phyloP scores from a whole-genome alignment of 2,797 vertebrate species.

The Typhlichthys subterraneus region DNA sequence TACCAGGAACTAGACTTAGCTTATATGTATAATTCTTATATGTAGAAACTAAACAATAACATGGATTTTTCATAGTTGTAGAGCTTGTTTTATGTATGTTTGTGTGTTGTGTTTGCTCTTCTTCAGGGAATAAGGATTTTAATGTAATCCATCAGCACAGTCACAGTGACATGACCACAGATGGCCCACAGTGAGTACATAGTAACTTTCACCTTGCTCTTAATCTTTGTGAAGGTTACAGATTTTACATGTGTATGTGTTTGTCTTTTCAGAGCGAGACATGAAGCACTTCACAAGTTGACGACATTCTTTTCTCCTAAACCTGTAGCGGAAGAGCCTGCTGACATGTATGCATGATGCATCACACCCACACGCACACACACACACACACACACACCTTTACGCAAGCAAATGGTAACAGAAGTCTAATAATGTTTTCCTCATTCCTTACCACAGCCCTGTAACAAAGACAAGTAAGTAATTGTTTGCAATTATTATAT shows the following conservation, averaged over 20 bases:
- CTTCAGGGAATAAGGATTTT: conserved; percentile 49
- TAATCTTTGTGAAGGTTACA: not conserved
- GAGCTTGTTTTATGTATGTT: not conserved
- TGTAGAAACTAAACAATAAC: no score
- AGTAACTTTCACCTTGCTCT: not conserved
- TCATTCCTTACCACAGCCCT: conserved; percentile 22
- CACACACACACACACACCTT: conserved; percentile 2
- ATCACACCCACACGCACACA: not conserved
- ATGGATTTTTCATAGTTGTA: not conserved
- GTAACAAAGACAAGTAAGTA: conserved; percentile 58
- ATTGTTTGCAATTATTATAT: not conserved
- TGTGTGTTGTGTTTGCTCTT: not conserved
- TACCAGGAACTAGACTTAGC: not conserved
- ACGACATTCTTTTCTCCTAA: conserved; percentile 73
- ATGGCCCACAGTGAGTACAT: conserved; percentile 58
- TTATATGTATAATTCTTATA: no score
- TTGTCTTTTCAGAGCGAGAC: conserved; percentile 57
- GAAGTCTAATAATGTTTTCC: conserved; percentile 7
- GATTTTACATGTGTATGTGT: not conserved
- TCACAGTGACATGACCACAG: conserved; percentile 51
- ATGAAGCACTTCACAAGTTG: conserved; percentile 79
- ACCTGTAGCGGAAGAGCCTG: conserved; percentile 34
- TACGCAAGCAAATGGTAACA: conserved; percentile 5
- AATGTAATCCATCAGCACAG: conserved; percentile 62
- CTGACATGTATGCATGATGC: conserved; percentile 49